Base-by-base conservation (phyloP, 2,113 vertebrate genomes). In the Phyllostomus hastatus region DNA sequence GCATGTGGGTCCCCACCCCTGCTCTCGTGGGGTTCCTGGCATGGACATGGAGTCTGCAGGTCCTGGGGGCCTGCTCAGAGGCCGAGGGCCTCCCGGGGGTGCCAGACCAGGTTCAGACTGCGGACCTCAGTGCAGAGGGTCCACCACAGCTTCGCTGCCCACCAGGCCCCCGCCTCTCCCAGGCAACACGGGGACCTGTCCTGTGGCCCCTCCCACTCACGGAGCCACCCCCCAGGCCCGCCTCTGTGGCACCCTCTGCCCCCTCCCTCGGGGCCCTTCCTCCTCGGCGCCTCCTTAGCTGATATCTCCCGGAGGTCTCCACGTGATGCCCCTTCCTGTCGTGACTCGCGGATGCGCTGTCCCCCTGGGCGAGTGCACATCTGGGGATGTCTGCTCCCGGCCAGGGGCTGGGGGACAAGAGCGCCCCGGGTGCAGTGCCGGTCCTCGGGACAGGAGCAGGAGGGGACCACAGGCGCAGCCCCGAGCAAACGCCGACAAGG, bases 121-220 rank as follows among this genome's bases (percentile, higher is more conserved):
- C 9, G 16, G 48, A 33, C 17, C 41, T 75, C 12, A 20, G 46
- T 7, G 6, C 17, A 22, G 43, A 59, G 20, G 43, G 28, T 41
- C 73, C 7, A 0, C 17, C 0, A 28, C 48, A 41, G 24, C 24
- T 67, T 48, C 16, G 8, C 38, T 4, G 2, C 79, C 70, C 0
- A 7, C 10, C 43, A n/a, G 90, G 33, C 69, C 33, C 9, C 69
- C 1, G 12, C 46, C 10, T 54, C 50, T 41, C 46, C 70, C 26
- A 20, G 31, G 46, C 81, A n/a, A n/a, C n/a, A n/a, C n/a, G n/a
- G n/a, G n/a, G 52, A 52, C 19, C 1, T 19, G 35, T 54, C 43
- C 26, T 26, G 15, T 38, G 52, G 33, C 15, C 16, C 82, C 41
- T 31, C 57, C 22, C 43, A 41, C 9, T 54, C 61, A 8, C 1